Base-by-base conservation (phyloP, 2,888 invertebrate genomes). In the Neocrepidodera transversa region DNA sequence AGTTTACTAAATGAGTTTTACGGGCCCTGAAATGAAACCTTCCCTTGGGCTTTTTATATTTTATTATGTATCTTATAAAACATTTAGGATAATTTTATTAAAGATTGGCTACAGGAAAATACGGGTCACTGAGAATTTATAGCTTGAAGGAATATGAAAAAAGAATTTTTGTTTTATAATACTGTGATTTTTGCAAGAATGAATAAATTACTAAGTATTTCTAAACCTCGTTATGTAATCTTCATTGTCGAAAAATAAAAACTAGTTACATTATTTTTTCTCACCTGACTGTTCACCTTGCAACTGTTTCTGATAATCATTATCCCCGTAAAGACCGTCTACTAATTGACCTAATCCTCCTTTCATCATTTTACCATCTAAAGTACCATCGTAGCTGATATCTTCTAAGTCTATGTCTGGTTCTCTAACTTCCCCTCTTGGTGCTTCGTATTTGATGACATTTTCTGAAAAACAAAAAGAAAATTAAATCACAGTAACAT, bases 341-440 rank as follows among this genome's bases (percentile, higher is more conserved):
- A 89, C 86, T 69, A 95, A 83, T 78, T 93, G 93, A 11, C 95
- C 95, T 6, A 95, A 82, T 2, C 94, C 94, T 36, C 87, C 86
- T 48, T 81, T 78, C 78, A 87, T 82, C 50, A 80, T 78, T 6
- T 82, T 82, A 1, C 83, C 83, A 35, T 83, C 83, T 20, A 83
- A 72, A 42, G 81, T 77, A 1, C 92, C 93, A 72, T 95, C 94
- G 77, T 93, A 95, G 43, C 91, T 89, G 61, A 87, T 83, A 75
- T 95, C 94, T 67, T 88, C 86, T 30, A 94, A 84, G 68, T 89
- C 87, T 14, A 84, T 83, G 10, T 86, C 86, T 5, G 86, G 83
- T 58, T 86, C 86, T 76, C 84, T 82, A 11, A 82, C 81, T 45
- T 87, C 85, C 14, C 89, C 90, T 71, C 83, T 82, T 2, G 89